Conservation (phyloP, 2,888 invertebrate species). For the Drosophila limbata region DNA sequence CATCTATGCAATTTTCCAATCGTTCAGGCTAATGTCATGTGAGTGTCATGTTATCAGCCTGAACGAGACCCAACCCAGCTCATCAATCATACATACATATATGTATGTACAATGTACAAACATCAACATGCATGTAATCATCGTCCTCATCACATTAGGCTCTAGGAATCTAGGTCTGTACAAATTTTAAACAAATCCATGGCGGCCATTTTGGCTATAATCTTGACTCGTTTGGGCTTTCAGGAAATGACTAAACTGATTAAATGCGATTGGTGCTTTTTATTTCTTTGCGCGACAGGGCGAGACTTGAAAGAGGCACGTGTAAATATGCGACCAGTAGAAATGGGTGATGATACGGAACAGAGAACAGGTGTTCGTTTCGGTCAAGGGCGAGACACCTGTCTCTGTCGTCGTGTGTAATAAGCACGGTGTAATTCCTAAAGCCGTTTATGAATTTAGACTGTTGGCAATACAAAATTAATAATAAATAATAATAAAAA, state of each 20-base stretch:
- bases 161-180: not conserved
- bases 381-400: conserved; percentile 43
- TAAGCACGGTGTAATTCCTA: conserved; percentile 18
- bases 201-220: conserved; percentile 17
- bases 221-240: conserved; percentile 14
- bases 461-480: conserved; percentile 24
- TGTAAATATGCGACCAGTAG: conserved; percentile 34
- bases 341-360: conserved; percentile 9
- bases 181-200: conserved; percentile 20
- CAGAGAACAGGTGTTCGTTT: conserved; percentile 61
- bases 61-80: conserved; percentile 4
- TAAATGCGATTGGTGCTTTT: conserved; percentile 26
- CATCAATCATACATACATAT: conserved; percentile 34
- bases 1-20: conserved; percentile 42
- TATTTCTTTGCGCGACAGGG: conserved; percentile 6
- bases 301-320: conserved; percentile 18
- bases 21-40: conserved; percentile 50
- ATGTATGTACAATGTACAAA: too few species aligned
- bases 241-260: conserved; percentile 67
- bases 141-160: conserved; percentile 19
- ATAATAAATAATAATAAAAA: conserved; percentile 7
- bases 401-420: conserved; percentile 20
- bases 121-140: conserved; percentile 35
- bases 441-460: conserved; percentile 51
- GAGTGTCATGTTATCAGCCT: conserved; percentile 58